Conservation (phyloP, 2,797 vertebrate genomes). For the Mormyrops boulengeri region DNA sequence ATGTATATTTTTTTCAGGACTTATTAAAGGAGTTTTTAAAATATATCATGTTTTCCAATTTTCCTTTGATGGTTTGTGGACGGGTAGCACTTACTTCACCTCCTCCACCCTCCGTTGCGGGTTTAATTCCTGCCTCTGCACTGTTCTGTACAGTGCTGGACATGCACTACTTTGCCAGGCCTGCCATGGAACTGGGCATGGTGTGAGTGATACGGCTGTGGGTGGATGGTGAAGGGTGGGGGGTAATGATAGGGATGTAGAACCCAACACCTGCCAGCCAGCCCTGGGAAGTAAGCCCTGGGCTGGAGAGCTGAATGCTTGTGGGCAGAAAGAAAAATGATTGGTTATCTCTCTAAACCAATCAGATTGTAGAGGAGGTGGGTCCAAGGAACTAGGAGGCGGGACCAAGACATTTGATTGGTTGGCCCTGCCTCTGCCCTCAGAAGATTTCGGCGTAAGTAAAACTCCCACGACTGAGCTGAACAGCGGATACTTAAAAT, state of each 20-base stretch:
- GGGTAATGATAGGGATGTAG: not conserved
- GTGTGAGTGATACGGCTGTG: not conserved
- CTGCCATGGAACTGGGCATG: not conserved
- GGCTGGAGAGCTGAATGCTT: not conserved
- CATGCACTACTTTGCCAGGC: not conserved
- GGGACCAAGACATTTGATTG: not conserved
- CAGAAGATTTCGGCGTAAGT: not conserved
- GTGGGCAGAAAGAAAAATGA: not conserved
- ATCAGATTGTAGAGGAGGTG: not conserved
- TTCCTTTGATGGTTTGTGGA: not conserved
- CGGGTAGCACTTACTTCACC: not conserved
- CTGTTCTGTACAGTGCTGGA: not conserved
- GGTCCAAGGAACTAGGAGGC: not conserved
- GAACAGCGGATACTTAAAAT: not conserved
- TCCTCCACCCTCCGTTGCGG: not conserved
- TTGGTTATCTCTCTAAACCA: not conserved
- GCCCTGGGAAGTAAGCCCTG: not conserved
- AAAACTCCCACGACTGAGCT: not conserved
- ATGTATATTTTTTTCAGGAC: conserved; percentile 32
- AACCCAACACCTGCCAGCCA: not conserved
- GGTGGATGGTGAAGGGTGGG: not conserved
- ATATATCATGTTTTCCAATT: not conserved
- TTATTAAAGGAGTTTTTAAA: conserved; percentile 11
- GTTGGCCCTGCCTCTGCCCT: not conserved
- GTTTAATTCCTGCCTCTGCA: not conserved